These are phyloP conservation scores for Dynastes tityus DNA, from an alignment of 2,888 invertebrate genomes.

Conservation along the genomic window DNA sequence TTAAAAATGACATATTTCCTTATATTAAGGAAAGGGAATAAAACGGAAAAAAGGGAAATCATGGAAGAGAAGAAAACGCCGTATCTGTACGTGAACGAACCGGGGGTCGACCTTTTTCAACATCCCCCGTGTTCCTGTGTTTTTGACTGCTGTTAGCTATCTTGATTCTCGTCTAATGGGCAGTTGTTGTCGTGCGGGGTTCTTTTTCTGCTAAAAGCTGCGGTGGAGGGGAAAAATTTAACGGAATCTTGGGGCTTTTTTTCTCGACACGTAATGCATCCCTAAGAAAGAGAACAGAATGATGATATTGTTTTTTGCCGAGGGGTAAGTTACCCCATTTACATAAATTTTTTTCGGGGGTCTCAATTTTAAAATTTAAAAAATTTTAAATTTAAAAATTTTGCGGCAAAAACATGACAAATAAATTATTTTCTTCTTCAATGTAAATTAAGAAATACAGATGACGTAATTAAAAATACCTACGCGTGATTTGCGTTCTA, in stretches of 20 bases:
- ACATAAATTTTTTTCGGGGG: slow-evolving; percentile 33
- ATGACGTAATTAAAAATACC: too few relatives aligned
- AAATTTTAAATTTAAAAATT: too few relatives aligned
- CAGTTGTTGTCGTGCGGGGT: slow-evolving; percentile 59
- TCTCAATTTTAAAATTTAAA: too few relatives aligned
- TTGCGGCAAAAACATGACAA: background rate
- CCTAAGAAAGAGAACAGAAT: slow-evolving; percentile 7
- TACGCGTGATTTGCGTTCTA: too few relatives aligned
- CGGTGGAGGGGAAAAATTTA: slow-evolving; percentile 54
- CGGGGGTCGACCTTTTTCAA: slow-evolving; percentile 27
- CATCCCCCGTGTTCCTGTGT: slow-evolving; percentile 52
- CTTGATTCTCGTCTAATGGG: slow-evolving; percentile 60
- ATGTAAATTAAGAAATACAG: background rate
- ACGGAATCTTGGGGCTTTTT: slow-evolving; percentile 41
- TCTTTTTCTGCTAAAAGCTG: slow-evolving; percentile 60
- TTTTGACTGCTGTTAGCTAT: slow-evolving; percentile 57
- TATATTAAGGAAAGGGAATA: slow-evolving; percentile 31
- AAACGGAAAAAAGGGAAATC: slow-evolving; percentile 27
- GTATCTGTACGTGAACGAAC: slow-evolving; percentile 20
- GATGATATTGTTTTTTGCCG: slow-evolving; percentile 20
- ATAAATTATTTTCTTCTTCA: slow-evolving; percentile 15
- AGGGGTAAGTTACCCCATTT: slow-evolving; percentile 18
- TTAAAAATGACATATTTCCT: slow-evolving; percentile 34
- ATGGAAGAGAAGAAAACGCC: background rate
- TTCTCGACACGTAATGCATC: slow-evolving; percentile 41